Evolutionary conservation across 2,113 vertebrate species (phyloP).

Genomic region (Columba janthina): DNA sequence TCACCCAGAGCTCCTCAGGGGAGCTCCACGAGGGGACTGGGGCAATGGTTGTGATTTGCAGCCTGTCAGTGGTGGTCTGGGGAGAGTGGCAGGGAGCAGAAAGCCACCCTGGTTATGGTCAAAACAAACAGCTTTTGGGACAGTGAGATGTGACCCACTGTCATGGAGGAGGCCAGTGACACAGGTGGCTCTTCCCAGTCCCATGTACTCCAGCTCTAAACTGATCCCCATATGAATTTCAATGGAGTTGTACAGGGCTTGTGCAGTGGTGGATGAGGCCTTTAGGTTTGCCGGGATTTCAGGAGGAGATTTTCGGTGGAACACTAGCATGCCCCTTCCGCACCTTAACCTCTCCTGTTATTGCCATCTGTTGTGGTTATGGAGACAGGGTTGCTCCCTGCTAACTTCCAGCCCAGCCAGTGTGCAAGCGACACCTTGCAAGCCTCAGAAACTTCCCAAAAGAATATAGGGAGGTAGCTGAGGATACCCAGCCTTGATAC

Average conservation of each 20-base stretch:
- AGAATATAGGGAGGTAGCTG: not conserved
- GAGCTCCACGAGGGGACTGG: rapidly evolving
- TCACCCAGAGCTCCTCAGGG: not conserved
- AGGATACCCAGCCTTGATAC: not conserved
- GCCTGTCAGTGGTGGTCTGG: not conserved
- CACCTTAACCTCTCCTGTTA: not conserved
- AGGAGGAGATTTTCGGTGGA: not conserved
- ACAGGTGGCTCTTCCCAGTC: not conserved
- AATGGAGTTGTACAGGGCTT: not conserved
- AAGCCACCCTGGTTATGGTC: not conserved
- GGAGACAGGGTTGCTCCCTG: not conserved
- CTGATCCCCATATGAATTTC: not conserved
- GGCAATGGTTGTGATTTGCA: not conserved
- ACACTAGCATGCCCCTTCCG: not conserved
- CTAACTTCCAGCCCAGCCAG: rapidly evolving
- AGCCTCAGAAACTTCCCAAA: not conserved
- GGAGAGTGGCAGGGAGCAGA: not conserved
- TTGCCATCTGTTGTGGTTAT: not conserved
- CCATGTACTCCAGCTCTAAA: not conserved
- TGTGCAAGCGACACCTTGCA: not conserved
- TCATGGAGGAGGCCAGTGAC: not conserved
- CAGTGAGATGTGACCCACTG: not conserved
- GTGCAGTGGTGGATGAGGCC: not conserved
- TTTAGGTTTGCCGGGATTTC: not conserved
- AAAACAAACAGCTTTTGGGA: not conserved